These are phyloP conservation scores for Cassiopea xamachana DNA, from an alignment of 30 jellyfish, hydroid and myxozoan genomes.

Conservation along the genomic window DNA sequence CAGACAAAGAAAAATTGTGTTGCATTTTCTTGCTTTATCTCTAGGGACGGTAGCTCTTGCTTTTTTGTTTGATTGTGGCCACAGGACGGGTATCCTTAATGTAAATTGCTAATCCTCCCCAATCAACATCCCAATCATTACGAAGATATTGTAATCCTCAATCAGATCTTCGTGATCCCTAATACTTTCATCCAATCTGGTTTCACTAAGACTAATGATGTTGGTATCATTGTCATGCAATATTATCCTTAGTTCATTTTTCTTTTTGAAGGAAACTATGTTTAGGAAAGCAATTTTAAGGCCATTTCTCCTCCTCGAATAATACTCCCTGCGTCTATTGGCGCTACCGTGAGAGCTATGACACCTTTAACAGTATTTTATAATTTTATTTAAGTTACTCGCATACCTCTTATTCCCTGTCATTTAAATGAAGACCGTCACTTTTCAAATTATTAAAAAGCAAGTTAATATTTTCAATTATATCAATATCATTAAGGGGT, in stretches of 20 bases:
- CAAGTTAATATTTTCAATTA: not conserved
- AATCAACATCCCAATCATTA: constrained; percentile 35
- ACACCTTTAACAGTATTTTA: constrained; percentile 17
- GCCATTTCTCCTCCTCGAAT: constrained; percentile 29
- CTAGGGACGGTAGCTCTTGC: constrained; percentile 57
- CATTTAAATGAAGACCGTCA: constrained; percentile 1
- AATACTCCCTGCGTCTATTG: constrained; percentile 21
- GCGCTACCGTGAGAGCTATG: constrained; percentile 12
- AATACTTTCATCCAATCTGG: constrained; percentile 33
- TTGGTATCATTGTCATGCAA: constrained; percentile 13
- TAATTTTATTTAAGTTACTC: constrained; percentile 9
- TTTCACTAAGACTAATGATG: constrained; percentile 24
- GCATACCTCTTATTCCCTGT: constrained; percentile 6
- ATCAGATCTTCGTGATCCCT: constrained; percentile 12
- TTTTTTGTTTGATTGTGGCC: constrained; percentile 34
- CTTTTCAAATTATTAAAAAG: not conserved
- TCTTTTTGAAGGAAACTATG: constrained; percentile 39
- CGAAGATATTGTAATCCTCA: constrained; percentile 26
- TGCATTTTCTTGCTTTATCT: constrained; percentile 44
- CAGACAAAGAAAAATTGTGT: constrained; percentile 55
- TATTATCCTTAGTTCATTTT: constrained; percentile 16
- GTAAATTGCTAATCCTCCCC: constrained; percentile 59
- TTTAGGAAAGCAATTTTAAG: constrained; percentile 19
- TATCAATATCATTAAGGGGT: not conserved
- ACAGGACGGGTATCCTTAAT: constrained; percentile 41